Base-by-base conservation (phyloP, 2,888 invertebrate species). In the Pristionchus arcanus region DNA sequence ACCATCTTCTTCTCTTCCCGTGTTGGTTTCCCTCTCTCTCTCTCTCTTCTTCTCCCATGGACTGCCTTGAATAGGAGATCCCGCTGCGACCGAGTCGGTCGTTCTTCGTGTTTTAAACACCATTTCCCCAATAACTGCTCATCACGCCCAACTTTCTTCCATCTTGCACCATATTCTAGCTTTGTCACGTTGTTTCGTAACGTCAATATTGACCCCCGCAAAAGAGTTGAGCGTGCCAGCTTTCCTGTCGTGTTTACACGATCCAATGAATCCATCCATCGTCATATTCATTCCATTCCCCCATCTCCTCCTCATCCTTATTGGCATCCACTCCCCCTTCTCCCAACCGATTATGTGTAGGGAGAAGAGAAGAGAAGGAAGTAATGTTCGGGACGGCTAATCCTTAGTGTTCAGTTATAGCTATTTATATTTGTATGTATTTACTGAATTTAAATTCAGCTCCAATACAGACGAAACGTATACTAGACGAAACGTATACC, bases 241-340 rank as follows among this genome's bases (percentile, higher is more conserved):
- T 34, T 37, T 71, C 31, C 66, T n/a, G n/a, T 31, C 68, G 28
- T 71, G 13, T 28, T 34, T 21, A 13, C 4, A 37, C 74, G 74
- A 74, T 74, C 74, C 21, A 74, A 74, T 74, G 74, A 74, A 74
- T 74, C 74, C 68, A 63, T 71, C 68, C 34, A 71, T 71, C 68
- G 68, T 71, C 68, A 31, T 71, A 63, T 25, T 63, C 63, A 63
- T 63, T 63, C 63, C 63, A 49, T 49, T 49, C 16, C 63, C n/a
- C 63, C 68, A 13, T 49, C 42, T 42, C 42, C n/a, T 42, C 37
- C 37, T 25, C 15, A 1, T 71, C 37, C 74, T 74, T 74, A 74
- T 74, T 74, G 74, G 74, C 74, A 74, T 74, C 74, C 37, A 25
- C 37, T 37, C 31, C 28, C 21, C 37, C 74, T 37, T 37, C 63